Evolutionary conservation across 35 echinoderm and acorn worm species (phyloP), one percentile per base, ranked within the genome.

Genomic region (Heliocidaris erythrogramma): DNA sequence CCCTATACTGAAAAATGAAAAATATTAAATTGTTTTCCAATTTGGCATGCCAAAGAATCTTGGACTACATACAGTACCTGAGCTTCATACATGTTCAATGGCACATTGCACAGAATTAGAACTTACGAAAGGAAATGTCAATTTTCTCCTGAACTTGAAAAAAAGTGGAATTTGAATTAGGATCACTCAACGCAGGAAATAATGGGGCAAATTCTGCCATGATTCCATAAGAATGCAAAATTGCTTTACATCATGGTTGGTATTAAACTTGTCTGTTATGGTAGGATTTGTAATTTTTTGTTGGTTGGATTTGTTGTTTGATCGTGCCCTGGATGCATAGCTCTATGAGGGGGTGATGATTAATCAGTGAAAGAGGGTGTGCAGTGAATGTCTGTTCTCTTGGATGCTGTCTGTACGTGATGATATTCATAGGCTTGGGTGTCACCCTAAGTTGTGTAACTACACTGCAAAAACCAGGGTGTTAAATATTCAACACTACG

Each of bases 141-240:
- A 78, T 78, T 78, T 78, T 78, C 65, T 24, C 65, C 17, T 5
- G 17, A 78, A 78, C 65, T 78, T 18, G 14, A 78, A 18, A 78
- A 78, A 78, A 29, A n/a, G 65, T 78, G 65, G 65, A 78, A 78
- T 78, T 78, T 78, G 65, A 78, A 78, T 78, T 27, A 78, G 65
- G 65, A 78, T 78, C 65, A 78, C 65, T 78, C 65, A 78, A 78
- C 65, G n/a, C 65, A 78, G 65, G 65, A 78, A 78, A 78, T 78
- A 78, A 78, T 78, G 65, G 27, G 65, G 65, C 21, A 78, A 78
- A 78, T 78, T 78, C 65, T 78, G 65, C 27, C 21, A 78, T 78
- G 65, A 78, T 78, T 78, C n/a, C 65, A 78, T 78, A 78, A 78
- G 65, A 78, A 78, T 78, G 65, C 27, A 7, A 29, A n/a, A 18